Evolutionary conservation across 2,113 vertebrate genomes (phyloP), one percentile per base, ranked within the genome.

Genomic region (Siniperca chuatsi): DNA sequence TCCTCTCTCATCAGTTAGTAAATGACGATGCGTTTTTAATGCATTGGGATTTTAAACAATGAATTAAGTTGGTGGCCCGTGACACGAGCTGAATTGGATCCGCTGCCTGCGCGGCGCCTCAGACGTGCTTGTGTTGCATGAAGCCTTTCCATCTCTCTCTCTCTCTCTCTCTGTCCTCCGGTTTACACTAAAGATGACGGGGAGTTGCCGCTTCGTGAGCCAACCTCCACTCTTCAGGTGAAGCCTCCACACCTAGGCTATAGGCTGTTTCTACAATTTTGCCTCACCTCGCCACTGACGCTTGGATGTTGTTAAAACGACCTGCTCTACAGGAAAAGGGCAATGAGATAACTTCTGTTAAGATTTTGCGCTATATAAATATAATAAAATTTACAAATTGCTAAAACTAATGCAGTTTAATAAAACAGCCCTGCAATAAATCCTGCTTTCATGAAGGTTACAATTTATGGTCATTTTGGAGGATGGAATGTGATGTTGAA

Each of bases 251-350:
- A 52, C 83, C 69, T 75, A 15, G 44, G 35, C 35, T 44, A 11
- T 6, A 44, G 60, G 44, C 74, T 66, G 67, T 33, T 29, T 46
- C 55, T 25, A 4, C 29, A n/a, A 57, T 64, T 15, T 50, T 10
- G 11, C 21, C 92, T 84, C 87, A 87, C 82, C 85, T 69, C 87
- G 90, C 93, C 74, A 84, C 92, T 80, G 69, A 92, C 92, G 92
- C 94, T 91, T 92, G 94, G 92, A 93, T 92, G 95, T 92, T 90
- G 93, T 90, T 93, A 81, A 87, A 83, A 37, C 61, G 29, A 29
- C 29, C 29, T 29, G 29, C 29, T 29, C 29, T 29, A 1, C 2
- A 29, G 29, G 29, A 29, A 29, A 29, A 29, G 29, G 29, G 29
- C 29, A 29, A 29, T 29, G 29, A 29, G 29, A 29, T 29, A 29